These are phyloP conservation scores for Drosophila quinaria DNA, from an alignment of 2,888 invertebrate genomes.

Conservation along the genomic window DNA sequence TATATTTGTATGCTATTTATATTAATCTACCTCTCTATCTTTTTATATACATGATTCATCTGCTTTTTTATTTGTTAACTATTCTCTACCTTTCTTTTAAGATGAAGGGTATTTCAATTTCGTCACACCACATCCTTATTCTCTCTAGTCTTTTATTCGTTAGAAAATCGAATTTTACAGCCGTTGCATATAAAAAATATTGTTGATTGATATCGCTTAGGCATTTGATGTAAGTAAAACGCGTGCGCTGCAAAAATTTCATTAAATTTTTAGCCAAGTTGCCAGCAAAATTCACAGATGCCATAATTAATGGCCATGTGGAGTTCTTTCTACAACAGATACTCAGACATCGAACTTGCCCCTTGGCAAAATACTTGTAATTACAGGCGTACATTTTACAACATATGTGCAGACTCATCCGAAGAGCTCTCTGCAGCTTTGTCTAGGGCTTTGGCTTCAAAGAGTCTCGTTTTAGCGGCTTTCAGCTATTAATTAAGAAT, in stretches of 20 bases:
- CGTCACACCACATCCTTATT: neutral
- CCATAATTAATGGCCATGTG: constrained; percentile 62
- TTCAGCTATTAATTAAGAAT: constrained; percentile 44
- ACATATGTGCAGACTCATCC: constrained; percentile 25
- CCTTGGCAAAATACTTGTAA: constrained; percentile 37
- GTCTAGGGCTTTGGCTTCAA: constrained; percentile 9
- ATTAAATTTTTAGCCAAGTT: constrained; percentile 57
- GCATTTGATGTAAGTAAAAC: constrained; percentile 62
- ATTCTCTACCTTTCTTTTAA: neutral
- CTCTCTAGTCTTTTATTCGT: constrained; percentile 19
- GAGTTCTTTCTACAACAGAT: constrained; percentile 18
- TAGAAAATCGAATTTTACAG: constrained; percentile 64
- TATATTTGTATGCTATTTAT: neutral
- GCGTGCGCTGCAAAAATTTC: constrained; percentile 59
- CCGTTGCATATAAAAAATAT: constrained; percentile 50
- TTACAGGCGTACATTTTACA: constrained; percentile 44
- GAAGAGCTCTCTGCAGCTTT: constrained; percentile 13
- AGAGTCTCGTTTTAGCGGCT: constrained; percentile 26
- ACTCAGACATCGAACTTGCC: constrained; percentile 31
- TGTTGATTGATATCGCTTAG: constrained; percentile 72
- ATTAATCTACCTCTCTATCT: neutral
- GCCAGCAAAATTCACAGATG: constrained; percentile 50
- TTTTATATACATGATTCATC: neutral
- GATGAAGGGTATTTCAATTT: constrained; percentile 18
- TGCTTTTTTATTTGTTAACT: neutral